Conservation (phyloP, 2,888 invertebrate genomes). For the Plagodis dolabraria region DNA sequence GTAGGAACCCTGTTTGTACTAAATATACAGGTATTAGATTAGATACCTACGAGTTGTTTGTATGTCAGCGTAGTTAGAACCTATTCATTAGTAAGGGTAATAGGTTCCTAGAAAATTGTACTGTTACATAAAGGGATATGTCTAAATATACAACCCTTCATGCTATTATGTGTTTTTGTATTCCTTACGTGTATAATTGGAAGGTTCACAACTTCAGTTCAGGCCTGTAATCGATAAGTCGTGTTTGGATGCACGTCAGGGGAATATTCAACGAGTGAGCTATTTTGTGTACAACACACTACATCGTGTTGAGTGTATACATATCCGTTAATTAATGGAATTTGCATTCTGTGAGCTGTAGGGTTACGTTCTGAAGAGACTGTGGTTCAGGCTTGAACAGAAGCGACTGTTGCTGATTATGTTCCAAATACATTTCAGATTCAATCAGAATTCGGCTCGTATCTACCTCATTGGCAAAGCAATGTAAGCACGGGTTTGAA, state of each 20-base stretch:
- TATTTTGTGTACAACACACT: conserved; percentile 22
- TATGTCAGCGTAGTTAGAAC: conserved; percentile 18
- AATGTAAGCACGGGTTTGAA: too few species aligned
- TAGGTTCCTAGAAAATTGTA: conserved; percentile 15
- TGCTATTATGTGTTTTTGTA: conserved; percentile 17
- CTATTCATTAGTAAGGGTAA: conserved; percentile 23
- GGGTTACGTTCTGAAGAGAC: conserved; percentile 20
- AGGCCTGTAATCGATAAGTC: conserved; percentile 66
- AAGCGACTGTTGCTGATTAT: conserved; percentile 11
- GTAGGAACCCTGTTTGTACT: conserved; percentile 22
- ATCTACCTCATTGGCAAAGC: too few species aligned
- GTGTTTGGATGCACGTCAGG: conserved; percentile 58
- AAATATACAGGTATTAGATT: conserved; percentile 22
- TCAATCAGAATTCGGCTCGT: not conserved
- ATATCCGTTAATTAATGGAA: conserved; percentile 55
- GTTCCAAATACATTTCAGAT: conserved; percentile 29
- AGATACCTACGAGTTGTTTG: conserved; percentile 13
- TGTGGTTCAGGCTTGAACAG: conserved; percentile 13
- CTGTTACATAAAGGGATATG: conserved; percentile 1
- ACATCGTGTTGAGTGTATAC: conserved; percentile 36
- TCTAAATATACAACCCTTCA: conserved; percentile 17
- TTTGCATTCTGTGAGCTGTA: conserved; percentile 48
- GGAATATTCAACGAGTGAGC: conserved; percentile 26
- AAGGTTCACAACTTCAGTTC: conserved; percentile 60
- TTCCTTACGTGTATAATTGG: conserved; percentile 20